A percentile compares a stretch with the other conserved stretches of the same genome.
These are phyloP conservation scores for Aricia artaxerxes DNA, from an alignment of 2,888 invertebrate genomes.

Conservation along the genomic window DNA sequence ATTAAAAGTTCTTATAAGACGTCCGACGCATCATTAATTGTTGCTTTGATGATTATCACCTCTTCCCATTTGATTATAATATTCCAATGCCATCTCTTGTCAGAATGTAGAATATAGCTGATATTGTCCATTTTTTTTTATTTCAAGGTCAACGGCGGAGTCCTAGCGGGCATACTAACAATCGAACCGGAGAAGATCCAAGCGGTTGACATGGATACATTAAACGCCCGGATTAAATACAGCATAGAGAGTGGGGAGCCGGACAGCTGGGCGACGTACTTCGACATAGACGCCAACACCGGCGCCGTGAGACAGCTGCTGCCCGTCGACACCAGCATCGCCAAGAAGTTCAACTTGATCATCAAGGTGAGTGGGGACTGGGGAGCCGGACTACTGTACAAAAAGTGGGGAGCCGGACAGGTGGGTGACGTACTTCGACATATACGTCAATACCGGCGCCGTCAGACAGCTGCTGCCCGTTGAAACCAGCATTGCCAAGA, in stretches of 20 bases:
- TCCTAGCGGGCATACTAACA: constrained; percentile 89
- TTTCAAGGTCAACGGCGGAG: constrained; percentile 87
- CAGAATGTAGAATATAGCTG: background rate
- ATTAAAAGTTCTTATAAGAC: no score
- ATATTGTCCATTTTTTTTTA: background rate
- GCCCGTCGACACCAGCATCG: constrained; percentile 89
- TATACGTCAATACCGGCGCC: constrained; percentile 89
- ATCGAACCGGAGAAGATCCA: constrained; percentile 93
- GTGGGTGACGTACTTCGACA: constrained; percentile 90
- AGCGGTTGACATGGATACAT: constrained; percentile 94
- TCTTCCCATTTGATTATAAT: no score
- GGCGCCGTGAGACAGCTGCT: constrained; percentile 90
- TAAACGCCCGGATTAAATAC: constrained; percentile 90
- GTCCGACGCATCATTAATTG: no score
- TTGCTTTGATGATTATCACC: no score
- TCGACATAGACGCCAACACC: constrained; percentile 89
- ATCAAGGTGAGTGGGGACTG: constrained; percentile 82
- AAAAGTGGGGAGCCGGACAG: constrained; percentile 81
- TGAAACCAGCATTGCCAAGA: constrained; percentile 88
- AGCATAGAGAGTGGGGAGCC: constrained; percentile 91
- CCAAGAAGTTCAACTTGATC: constrained; percentile 89
- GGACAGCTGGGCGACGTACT: constrained; percentile 87
- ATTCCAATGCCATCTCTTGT: no score
- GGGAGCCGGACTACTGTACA: background rate
- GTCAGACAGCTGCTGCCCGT: constrained; percentile 90